Percentiles rank a stretch among this genome's conserved stretches.
phyloP scores from a whole-genome alignment of 2,113 vertebrate species.

The Catharus fuscescens region DNA sequence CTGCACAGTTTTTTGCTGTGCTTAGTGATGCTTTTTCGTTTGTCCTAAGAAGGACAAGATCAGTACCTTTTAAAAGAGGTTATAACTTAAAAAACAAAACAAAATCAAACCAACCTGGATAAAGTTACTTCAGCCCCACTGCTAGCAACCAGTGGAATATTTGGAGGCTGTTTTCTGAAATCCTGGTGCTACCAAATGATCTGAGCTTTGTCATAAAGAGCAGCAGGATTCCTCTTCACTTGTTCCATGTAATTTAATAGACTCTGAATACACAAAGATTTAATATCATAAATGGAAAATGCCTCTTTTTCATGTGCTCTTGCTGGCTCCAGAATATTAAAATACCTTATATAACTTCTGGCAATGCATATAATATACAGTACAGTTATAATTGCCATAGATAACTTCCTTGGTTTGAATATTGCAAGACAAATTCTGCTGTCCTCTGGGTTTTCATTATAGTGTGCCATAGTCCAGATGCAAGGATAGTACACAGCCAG shows the following conservation, averaged over 20 bases:
- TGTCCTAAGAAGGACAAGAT: not conserved
- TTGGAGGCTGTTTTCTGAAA: not conserved
- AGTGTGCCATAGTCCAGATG: too few relatives aligned
- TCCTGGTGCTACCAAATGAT: not conserved
- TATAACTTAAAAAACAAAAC: not conserved
- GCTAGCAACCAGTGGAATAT: not conserved
- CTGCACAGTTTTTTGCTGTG: not conserved
- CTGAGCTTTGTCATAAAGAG: not conserved
- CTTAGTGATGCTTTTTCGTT: not conserved
- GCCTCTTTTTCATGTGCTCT: not conserved
- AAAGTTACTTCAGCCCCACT: not conserved
- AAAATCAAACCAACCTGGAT: not conserved
- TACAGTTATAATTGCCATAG: not conserved
- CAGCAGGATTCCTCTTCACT: not conserved
- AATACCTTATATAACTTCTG: not conserved
- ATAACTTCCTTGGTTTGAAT: not conserved
- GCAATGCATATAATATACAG: not conserved
- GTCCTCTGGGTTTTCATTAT: not conserved
- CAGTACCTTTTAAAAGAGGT: not conserved
- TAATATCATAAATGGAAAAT: not conserved
- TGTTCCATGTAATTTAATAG: not conserved
- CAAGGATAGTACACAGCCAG: not conserved
- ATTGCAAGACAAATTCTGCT: not conserved
- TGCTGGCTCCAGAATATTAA: not conserved
- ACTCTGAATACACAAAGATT: not conserved